Evolutionary conservation across 1,140 invertebrate species (phyloP), one percentile per base, ranked within the genome.

Genomic region (Drosophila sproati): DNA sequence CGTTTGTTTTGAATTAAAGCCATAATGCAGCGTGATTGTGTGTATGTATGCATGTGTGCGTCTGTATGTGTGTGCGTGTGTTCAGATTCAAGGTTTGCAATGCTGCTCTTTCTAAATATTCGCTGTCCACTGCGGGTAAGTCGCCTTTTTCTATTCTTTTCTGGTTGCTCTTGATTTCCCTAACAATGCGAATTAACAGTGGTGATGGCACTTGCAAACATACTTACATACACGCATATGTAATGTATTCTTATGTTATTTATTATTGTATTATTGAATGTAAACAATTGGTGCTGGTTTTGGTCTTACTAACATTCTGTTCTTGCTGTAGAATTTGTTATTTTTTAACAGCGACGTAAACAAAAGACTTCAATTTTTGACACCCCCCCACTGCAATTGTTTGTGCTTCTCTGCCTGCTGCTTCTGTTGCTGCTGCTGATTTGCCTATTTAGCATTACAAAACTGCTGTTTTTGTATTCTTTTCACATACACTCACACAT

Each of bases 391-490:
- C 63, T 55, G 63, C 47, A 73, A 60, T n/a, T 68, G 50, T 50
- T 20, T 64, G 50, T 64, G 64, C 29, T 31, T 57, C 47, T 37
- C 10, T 32, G 35, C 12, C 35, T 35, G 37, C 52, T 12, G 12
- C 12, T 12, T 12, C 12, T 12, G 12, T 12, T 37, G 7, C 70
- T 51, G 48, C 12, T 31, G 43, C n/a, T 12, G n/a, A 62, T 52
- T 55, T 74, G 47, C 43, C 77, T 83, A 83, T 88, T 87, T 87
- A 88, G 83, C 83, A 88, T 88, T 89, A 80, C 83, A 88, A 88
- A 88, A 88, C 80, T 80, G 81, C 54, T 88, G 83, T 62, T 78
- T 57, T 63, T 54, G 8, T 75, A 54, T 86, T 87, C 66, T 88
- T 82, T 74, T 4, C 67, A 75, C 67, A 70, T 3, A 0, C 3